Percentiles rank a stretch among this genome's conserved stretches.
These are phyloP conservation scores for Enteromius viviparus DNA, from an alignment of 2,797 vertebrate species.

Conservation along the genomic window DNA sequence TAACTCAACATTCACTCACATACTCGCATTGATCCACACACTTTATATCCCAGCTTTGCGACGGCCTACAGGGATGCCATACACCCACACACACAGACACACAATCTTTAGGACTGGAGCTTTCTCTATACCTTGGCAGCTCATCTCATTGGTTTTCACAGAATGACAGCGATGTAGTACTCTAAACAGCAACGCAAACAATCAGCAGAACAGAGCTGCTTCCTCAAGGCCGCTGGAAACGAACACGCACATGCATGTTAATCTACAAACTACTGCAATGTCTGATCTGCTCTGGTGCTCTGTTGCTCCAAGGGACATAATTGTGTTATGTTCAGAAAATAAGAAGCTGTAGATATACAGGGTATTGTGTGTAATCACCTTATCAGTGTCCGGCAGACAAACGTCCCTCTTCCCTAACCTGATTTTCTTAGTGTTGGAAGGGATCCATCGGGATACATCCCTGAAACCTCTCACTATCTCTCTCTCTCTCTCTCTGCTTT, in stretches of 20 bases:
- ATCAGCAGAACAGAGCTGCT: constrained; percentile 10
- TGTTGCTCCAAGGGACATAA: constrained; percentile 35
- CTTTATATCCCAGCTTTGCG: constrained; percentile 8
- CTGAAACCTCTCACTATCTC: not conserved
- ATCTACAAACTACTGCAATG: constrained; percentile 22
- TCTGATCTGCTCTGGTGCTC: constrained; percentile 34
- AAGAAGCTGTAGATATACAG: constrained; percentile 45
- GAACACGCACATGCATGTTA: not conserved
- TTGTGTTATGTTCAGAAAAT: constrained; percentile 52
- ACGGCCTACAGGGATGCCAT: not conserved
- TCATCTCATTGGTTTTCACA: not conserved
- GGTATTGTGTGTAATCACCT: constrained; percentile 56
- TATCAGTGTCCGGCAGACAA: constrained; percentile 58
- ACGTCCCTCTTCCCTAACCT: constrained; percentile 43
- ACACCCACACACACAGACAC: not conserved
- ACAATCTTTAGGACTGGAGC: not conserved
- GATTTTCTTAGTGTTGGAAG: constrained; percentile 40
- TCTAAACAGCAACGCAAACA: constrained; percentile 7
- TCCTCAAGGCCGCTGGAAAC: not conserved
- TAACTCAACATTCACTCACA: constrained; percentile 30
- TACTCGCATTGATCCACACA: constrained; percentile 21
- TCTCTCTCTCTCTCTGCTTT: constrained; percentile 1
- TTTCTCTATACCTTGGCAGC: constrained; percentile 10
- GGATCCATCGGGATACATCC: constrained; percentile 33
- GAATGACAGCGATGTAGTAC: constrained; percentile 2